Base-by-base conservation (phyloP, 2,113 vertebrate species). In the Atlantisia rogersi region DNA sequence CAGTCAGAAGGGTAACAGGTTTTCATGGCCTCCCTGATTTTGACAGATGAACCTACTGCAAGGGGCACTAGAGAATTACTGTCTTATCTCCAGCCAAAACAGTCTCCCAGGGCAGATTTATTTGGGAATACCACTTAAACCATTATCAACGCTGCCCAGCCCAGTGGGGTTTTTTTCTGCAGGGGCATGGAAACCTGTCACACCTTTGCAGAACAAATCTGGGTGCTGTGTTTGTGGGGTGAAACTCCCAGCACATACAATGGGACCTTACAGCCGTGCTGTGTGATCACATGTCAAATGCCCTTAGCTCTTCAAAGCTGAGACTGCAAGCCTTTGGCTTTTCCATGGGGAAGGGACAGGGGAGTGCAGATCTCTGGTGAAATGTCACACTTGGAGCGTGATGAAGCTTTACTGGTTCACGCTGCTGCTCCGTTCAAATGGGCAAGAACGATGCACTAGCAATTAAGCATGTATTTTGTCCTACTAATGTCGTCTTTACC, bases 261-360 rank as follows among this genome's bases (percentile, higher is more conserved):
- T 32, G 48, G 77, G 60, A 75, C 44, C 46, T 82, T 63, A 53
- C 6, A 29, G 46, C 52, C 0, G 1, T 50, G 64, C 50, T 0
- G 0, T 3, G n/a, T 24, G 46, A 29, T 67, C 31, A 15, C 1
- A 0, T 8, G 31, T 19, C 0, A 3, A 26, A 50, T 65, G 12
- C 0, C 4, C 26, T 55, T 42, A 37, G 25, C 26, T 68, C 48
- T 42, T 60, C 52, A 64, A 64, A 87, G 44, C 42, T 24, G 42
- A 77, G n/a, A 25, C 10, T 68, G 12, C 56, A 40, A 16, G 60
- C 62, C 29, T 90, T 53, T 58, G 71, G 28, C 24, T 90, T 73
- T 85, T 79, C 58, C 8, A 1, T 35, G 31, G n/a, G 19, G 31
- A 92, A 71, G 8, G n/a, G 22, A 80, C 62, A 6, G 5, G 11